phyloP scores from a whole-genome alignment of 2,888 invertebrate species.

The Eilema sororculum region DNA sequence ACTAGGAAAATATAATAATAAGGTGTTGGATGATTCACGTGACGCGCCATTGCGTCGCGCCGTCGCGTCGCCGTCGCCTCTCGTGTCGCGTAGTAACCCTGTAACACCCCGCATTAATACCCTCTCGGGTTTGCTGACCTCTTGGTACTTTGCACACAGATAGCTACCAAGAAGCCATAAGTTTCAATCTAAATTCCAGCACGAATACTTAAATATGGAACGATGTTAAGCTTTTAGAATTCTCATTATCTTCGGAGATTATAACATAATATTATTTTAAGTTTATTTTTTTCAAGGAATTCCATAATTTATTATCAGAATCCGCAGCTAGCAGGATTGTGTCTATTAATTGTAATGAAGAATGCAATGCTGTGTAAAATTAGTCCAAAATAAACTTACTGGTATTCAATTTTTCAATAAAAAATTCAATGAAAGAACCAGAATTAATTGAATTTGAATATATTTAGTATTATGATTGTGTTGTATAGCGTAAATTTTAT shows the following conservation, averaged over 20 bases:
- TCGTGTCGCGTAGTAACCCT: conserved; percentile 63
- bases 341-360: too few species aligned
- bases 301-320: not conserved
- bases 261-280: not conserved
- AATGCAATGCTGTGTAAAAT: too few species aligned
- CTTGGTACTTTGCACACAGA: conserved; percentile 56
- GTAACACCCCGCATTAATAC: conserved; percentile 57
- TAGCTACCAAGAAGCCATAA: conserved; percentile 36
- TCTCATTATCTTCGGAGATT: not conserved
- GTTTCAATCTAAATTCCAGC: conserved; percentile 43
- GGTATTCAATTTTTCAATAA: too few species aligned
- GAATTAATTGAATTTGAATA: too few species aligned
- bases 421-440: too few species aligned
- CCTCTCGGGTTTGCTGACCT: conserved; percentile 67
- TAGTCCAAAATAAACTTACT: too few species aligned
- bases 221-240: conserved; percentile 1
- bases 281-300: not conserved
- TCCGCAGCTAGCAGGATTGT: too few species aligned
- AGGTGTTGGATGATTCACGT: conserved; percentile 64
- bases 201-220: conserved; percentile 30
- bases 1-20: conserved; percentile 20
- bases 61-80: conserved; percentile 56
- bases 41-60: conserved; percentile 70
- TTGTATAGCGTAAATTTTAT: too few species aligned
- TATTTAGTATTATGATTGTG: too few species aligned